These are phyloP conservation scores for Meiosimyza decipiens DNA, from an alignment of 2,888 invertebrate genomes.

Conservation along the genomic window DNA sequence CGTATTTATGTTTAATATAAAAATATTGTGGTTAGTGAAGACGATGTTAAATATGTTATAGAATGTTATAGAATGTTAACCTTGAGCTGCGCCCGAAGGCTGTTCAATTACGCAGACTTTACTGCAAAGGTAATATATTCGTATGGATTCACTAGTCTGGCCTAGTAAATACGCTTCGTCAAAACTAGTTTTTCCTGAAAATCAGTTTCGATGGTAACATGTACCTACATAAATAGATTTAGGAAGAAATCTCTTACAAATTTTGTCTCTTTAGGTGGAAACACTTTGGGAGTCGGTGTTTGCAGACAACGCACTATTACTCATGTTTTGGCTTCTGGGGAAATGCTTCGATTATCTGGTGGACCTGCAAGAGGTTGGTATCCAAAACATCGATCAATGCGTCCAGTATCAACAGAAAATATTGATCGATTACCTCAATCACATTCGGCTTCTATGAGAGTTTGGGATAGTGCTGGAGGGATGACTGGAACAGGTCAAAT, in stretches of 20 bases:
- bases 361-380: conserved; percentile 89
- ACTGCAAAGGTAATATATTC: neutral
- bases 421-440: conserved; percentile 74
- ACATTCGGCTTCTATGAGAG: conserved; percentile 65
- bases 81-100: no score
- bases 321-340: conserved; percentile 76
- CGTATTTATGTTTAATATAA: no score
- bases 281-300: conserved; percentile 60
- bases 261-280: neutral
- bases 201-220: neutral
- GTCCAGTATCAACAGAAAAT: conserved; percentile 88
- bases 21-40: no score
- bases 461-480: conserved; percentile 67
- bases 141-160: neutral
- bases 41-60: no score
- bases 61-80: no score
- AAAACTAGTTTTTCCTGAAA: neutral
- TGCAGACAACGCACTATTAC: conserved; percentile 69
- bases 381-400: conserved; percentile 76
- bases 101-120: no score
- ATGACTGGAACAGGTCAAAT: conserved; percentile 69
- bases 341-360: conserved; percentile 80
- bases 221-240: neutral
- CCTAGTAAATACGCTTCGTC: neutral
- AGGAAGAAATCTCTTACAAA: neutral